Base-by-base conservation (phyloP, 2,113 vertebrate species). In the Grallaria varia region DNA sequence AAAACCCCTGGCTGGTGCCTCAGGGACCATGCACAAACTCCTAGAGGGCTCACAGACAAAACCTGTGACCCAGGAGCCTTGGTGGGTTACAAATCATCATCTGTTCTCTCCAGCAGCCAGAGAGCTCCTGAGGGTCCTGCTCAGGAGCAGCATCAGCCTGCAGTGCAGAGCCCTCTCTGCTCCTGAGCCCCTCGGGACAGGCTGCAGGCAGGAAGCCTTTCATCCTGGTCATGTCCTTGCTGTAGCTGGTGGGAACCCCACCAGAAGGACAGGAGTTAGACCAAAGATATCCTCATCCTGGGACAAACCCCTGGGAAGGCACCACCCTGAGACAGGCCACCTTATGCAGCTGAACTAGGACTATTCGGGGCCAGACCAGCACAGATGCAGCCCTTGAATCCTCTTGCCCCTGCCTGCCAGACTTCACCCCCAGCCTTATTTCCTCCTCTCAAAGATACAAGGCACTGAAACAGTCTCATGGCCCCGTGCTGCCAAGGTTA, bases 261-360 rank as follows among this genome's bases (percentile, higher is more conserved):
- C 33, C 68, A 84, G 53, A 87, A 79, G 74, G 85, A 47, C 30
- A 35, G 22, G 81, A 79, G n/a, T 53, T 58, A 60, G 49, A n/a
- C n/a, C 85, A 84, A 64, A 74, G 68, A 50, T 23, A 12, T 2
- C 31, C 40, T 10, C 11, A 9, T 33, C 49, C 68, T n/a, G 42
- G 47, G 62, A 30, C 55, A 84, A 44, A 45, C 13, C 47, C 39
- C 45, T 40, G 33, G 44, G 58, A 56, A 84, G 24, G 27, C 28
- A 15, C 49, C 42, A 4, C 49, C 40, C 59, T 20, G 45, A 58
- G 40, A 52, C 49, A 22, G 39, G 35, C 30, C 52, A 7, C 50
- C 0, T 0, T 8, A 7, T 5, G 3, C 30, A 10, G 31, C 23
- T 33, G 18, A 21, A 39, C 0, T 2, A 27, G 5, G 33, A 12